phyloP scores from a whole-genome alignment of 2,113 vertebrate genomes.

The Dolichotis patagonum region DNA sequence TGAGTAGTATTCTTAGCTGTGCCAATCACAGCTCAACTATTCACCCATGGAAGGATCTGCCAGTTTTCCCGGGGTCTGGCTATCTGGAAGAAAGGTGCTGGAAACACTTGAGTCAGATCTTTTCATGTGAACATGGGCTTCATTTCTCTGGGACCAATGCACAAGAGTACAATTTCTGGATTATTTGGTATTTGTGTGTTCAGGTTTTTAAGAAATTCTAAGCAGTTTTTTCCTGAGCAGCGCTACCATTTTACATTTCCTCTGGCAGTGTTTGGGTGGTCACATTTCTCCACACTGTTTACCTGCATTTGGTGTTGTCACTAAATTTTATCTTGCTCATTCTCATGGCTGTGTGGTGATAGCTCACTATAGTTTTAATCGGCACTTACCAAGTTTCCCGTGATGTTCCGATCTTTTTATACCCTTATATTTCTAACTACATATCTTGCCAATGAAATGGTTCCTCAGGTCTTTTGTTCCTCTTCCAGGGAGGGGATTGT shows the following conservation, averaged over 20 bases:
- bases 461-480: background rate
- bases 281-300: background rate
- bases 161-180: background rate
- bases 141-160: background rate
- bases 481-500: background rate
- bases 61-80: background rate
- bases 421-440: background rate
- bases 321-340: background rate
- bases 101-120: background rate
- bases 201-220: background rate
- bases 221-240: background rate
- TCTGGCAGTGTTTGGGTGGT: too few relatives aligned
- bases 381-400: background rate
- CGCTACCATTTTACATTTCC: background rate
- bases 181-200: background rate
- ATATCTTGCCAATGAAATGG: background rate
- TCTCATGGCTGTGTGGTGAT: background rate
- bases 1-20: background rate
- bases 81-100: background rate
- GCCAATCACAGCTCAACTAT: background rate
- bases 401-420: background rate
- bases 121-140: background rate
- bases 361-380: background rate
- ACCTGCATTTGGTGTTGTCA: background rate
- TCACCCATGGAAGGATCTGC: background rate